phyloP scores from a whole-genome alignment of 2,888 invertebrate species.

The Operophtera brumata region DNA sequence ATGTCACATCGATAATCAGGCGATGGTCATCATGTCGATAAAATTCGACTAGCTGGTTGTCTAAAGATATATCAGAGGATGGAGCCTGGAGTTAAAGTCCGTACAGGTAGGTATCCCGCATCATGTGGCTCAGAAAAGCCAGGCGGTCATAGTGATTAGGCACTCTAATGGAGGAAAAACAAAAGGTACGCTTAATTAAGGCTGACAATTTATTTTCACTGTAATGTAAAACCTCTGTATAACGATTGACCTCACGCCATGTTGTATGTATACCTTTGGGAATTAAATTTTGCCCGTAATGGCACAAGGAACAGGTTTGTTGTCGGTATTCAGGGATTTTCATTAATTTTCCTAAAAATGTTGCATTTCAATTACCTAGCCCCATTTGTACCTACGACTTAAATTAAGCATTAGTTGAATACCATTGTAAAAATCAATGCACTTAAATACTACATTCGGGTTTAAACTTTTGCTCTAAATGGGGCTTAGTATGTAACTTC shows the following conservation, averaged over 20 bases:
- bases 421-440: too few species aligned
- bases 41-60: background rate
- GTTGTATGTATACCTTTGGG: constrained; percentile 30
- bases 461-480: too few species aligned
- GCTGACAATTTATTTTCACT: constrained; percentile 36
- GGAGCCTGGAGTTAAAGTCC: background rate
- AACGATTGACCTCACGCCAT: constrained; percentile 29
- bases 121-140: constrained; percentile 92
- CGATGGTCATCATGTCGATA: too few species aligned
- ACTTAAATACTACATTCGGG: too few species aligned
- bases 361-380: too few species aligned
- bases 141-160: constrained; percentile 85
- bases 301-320: constrained; percentile 10
- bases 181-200: constrained; percentile 61
- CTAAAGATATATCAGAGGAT: background rate
- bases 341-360: background rate
- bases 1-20: too few species aligned
- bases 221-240: constrained; percentile 32
- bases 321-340: constrained; percentile 3
- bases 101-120: constrained; percentile 75
- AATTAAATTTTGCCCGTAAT: constrained; percentile 26
- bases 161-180: constrained; percentile 81
- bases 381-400: too few species aligned
- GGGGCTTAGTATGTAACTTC: too few species aligned
- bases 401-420: too few species aligned